Conservation (phyloP, 2,888 invertebrate genomes). For the Cremastobaeus sp. region DNA sequence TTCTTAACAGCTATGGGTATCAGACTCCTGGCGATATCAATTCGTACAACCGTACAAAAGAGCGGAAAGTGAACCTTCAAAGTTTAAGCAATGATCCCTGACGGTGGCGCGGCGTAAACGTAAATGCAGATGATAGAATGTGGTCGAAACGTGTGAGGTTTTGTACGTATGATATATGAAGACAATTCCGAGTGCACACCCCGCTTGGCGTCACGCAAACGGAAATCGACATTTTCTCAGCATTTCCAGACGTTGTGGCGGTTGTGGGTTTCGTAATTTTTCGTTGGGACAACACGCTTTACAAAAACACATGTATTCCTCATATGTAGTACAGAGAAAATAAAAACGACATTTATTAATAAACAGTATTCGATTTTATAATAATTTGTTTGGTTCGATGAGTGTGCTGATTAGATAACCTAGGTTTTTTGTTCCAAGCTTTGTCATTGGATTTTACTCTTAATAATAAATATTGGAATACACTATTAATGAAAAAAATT, state of each 20-base stretch:
- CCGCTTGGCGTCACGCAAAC: conserved; percentile 15
- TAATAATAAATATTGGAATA: too few species aligned
- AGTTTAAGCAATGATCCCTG: conserved; percentile 22
- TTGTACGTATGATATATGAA: conserved; percentile 43
- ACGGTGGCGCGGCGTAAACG: conserved; percentile 20
- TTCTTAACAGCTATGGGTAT: conserved; percentile 39
- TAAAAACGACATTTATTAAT: too few species aligned
- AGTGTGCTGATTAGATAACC: too few species aligned
- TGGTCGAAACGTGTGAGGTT: conserved; percentile 26
- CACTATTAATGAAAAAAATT: too few species aligned
- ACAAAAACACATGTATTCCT: too few species aligned
- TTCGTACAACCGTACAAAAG: conserved; percentile 39
- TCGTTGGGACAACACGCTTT: conserved; percentile 16
- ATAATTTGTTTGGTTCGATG: too few species aligned
- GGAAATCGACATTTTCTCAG: conserved; percentile 34
- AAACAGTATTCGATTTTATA: too few species aligned
- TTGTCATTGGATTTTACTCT: too few species aligned
- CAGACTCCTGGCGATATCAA: conserved; percentile 40
- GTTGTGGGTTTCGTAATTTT: conserved; percentile 1
- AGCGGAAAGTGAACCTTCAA: conserved; percentile 18
- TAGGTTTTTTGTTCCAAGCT: too few species aligned
- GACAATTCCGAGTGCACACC: conserved; percentile 57
- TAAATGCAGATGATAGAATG: conserved; percentile 31
- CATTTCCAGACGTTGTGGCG: too few species aligned
- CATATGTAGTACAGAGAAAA: too few species aligned